Conservation (phyloP, 2,113 vertebrate genomes). For the Uropsilus gracilis region DNA sequence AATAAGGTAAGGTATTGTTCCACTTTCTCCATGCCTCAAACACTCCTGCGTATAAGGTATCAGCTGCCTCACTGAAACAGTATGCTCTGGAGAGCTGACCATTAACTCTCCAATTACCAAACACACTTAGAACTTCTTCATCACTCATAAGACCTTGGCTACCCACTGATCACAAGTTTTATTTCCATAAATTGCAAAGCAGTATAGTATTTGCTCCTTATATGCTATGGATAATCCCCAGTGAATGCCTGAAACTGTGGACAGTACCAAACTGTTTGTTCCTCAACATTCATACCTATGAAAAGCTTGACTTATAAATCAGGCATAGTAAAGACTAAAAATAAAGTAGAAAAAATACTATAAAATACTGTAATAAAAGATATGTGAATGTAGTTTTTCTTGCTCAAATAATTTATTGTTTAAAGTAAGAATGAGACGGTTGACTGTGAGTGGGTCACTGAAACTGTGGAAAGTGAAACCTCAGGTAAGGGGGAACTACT, state of each 20-base stretch:
- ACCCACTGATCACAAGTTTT: neutral
- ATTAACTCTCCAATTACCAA: conserved; percentile 4
- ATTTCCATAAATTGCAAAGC: neutral
- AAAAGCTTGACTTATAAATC: neutral
- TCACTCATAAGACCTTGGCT: neutral
- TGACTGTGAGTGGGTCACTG: neutral
- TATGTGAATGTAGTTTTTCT: neutral
- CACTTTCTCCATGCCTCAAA: neutral
- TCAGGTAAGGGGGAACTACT: neutral
- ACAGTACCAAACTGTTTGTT: neutral
- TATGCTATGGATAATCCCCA: neutral
- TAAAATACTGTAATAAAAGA: neutral
- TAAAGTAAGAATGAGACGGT: neutral
- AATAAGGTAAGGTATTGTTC: neutral
- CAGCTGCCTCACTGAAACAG: neutral
- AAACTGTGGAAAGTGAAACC: neutral
- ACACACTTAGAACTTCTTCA: neutral
- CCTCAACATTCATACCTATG: neutral
- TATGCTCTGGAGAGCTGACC: neutral
- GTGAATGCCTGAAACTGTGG: neutral
- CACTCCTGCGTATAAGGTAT: neutral
- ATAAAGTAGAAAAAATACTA: neutral
- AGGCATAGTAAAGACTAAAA: neutral
- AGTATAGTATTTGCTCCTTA: neutral
- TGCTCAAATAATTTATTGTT: neutral